Percentiles rank a stretch among this genome's conserved stretches.
These are phyloP conservation scores for Danionella cerebrum DNA, from an alignment of 2,113 vertebrate species.

Conservation along the genomic window DNA sequence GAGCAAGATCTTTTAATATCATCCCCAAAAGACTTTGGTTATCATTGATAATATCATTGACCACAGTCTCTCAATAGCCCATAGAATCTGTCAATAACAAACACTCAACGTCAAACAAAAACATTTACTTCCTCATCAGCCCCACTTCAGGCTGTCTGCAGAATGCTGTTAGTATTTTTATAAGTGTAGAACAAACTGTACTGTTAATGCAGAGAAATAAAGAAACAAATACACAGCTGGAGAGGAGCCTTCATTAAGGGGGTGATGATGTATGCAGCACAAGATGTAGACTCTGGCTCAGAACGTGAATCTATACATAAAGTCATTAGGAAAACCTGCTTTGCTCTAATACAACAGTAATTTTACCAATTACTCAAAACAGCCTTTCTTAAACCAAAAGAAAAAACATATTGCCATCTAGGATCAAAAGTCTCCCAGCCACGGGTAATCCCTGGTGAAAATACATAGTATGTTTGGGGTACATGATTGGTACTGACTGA, in stretches of 20 bases:
- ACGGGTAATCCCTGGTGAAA: too few relatives aligned
- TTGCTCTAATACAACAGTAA: neutral
- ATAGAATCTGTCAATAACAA: conserved; percentile 10
- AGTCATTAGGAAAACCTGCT: neutral
- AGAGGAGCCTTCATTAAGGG: conserved; percentile 11
- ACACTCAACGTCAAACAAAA: neutral
- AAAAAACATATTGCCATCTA: too few relatives aligned
- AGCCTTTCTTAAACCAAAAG: too few relatives aligned
- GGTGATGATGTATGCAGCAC: conserved; percentile 4
- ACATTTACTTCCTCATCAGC: conserved; percentile 4
- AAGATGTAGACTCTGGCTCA: conserved; percentile 2
- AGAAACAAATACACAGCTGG: conserved; percentile 13
- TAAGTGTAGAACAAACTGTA: neutral
- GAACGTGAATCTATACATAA: conserved; percentile 4
- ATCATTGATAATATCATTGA: neutral
- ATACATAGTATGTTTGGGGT: too few relatives aligned
- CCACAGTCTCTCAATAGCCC: neutral
- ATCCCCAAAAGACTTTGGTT: neutral
- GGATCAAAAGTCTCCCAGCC: too few relatives aligned
- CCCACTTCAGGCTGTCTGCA: neutral
- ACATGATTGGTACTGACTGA: too few relatives aligned
- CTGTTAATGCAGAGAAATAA: neutral
- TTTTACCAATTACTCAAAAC: neutral
- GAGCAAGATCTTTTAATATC: neutral
- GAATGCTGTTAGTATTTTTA: neutral